Base-by-base conservation (phyloP, 2,797 vertebrate genomes). In the Catamblyrhynchus diadema region DNA sequence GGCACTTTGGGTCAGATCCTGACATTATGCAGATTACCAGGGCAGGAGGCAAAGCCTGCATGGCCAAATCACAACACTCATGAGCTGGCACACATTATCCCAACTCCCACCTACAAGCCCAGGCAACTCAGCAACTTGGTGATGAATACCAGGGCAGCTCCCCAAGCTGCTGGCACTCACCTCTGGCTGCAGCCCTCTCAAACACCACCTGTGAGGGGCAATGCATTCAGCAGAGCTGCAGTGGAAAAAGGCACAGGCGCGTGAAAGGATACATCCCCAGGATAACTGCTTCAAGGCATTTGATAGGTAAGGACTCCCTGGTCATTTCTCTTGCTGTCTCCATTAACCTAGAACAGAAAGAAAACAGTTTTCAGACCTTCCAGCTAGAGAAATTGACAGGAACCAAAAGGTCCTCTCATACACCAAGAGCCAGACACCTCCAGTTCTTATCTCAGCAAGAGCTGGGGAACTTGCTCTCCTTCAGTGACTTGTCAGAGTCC, bases 271-370 rank as follows among this genome's bases (percentile, higher is more conserved):
- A 99, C 99, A 99, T 98, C 97, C 99, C 99, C 97, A 99, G 97
- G 97, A 99, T 99, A 97, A 99, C 99, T 20, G 99, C 99, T 97
- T 99, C 99, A 57, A 99, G 99, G 97, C 99, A 99, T 98, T 99
- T 99, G 97, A 99, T 99, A 84, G 99, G 99, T 95, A 99, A 97
- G 90, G 99, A 99, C 97, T 99, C 99, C 66, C 99, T 98, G 97
- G 99, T 99, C 99, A 99, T 99, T 98, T 99, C 99, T 97, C 98
- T 98, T 16, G 99, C 99, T 4, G 99, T 99, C 97, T 99, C 99
- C 99, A 99, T 99, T 93, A 99, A 98, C 98, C 99, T 99, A 95
- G 28, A 90, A 94, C 23, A 94, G 65, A 74, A 93, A 90, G 15
- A 96, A 83, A 67, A 33, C 45, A n/a, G 50, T 41, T 87, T 83